Base-by-base conservation (phyloP, 2,888 invertebrate genomes). In the Bembecia ichneumoniformis region DNA sequence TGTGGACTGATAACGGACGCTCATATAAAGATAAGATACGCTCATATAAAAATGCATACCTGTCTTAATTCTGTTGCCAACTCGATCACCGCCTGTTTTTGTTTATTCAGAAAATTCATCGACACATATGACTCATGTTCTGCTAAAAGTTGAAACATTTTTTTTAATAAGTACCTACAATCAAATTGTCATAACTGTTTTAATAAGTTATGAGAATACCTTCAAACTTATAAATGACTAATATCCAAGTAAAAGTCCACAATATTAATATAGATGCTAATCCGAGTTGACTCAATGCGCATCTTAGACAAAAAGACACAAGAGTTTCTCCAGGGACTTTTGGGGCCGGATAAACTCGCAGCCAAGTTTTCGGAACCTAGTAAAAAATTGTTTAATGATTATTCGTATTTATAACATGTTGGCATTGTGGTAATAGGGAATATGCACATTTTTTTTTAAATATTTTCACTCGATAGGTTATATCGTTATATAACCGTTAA, bases 61-160 rank as follows among this genome's bases (percentile, higher is more conserved):
- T 91, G 89, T 54, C 91, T 82, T 9, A 93, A 63, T 58, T 92
- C 91, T 11, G 90, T 91, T 0, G 92, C 90, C 20, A 93, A 74
- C 50, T 89, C 89, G 13, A 91, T 84, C 0, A 91, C 89, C 9
- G 92, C 75, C 58, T 90, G 89, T 56, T 89, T 88, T 68, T 92
- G 92, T 63, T 89, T 82, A 48, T 74, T 78, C 49, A 87, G 83
- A 54, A 92, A 81, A 43, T 89, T 82, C 47, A 74, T 58, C 0
- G 89, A 84, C 55, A 91, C 88, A 58, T 84, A 74, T 3, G 73
- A 70, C 69, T 92, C 92, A 46, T 90, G 76, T 0, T 91, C 91
- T 17, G 90, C 91, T 91, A 59, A 43, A 79, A 79, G 49, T 46
- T 50, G 49, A 49, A 51, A 7, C 1, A 2, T 7, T 20, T 20